Evolutionary conservation across 2,113 vertebrate species (phyloP), one percentile per base, ranked within the genome.

Genomic region (Odocoileus hemionus): DNA sequence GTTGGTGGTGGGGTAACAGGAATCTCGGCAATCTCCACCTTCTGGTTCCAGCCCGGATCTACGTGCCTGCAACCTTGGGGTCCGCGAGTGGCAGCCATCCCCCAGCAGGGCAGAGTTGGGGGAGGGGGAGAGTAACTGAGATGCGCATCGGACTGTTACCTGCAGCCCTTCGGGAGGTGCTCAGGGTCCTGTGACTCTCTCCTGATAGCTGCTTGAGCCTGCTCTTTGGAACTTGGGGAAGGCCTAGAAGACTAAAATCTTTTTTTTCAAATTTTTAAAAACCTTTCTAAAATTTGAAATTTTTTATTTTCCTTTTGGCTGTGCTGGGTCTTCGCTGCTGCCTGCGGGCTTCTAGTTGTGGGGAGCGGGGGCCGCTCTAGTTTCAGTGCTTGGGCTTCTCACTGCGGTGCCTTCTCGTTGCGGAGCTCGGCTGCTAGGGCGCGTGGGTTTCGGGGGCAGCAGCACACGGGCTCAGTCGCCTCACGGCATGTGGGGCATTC

Each of bases 391-490:
- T 6, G 61, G 61, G 0, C 64, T 5, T 11, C 64, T 70, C 67
- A 0, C 1, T 39, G n/a, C 0, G 19, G n/a, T 23, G n/a, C 33
- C 64, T 36, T 3, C 70, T 74, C 36, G 3, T 7, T 3, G 36
- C 36, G 25, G 70, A 43, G 21, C 36, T 25, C 23, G 13, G 36
- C 11, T 25, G 19, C 67, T 2, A 6, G 8, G 67, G 10, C 0
- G 5, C 10, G 0, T 6, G 36, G 70, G 70, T 25, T 43, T 74
- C 11, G 23, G 70, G 3, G 13, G 36, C 1, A 7, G 36, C 12
- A 0, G 36, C 36, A 25, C 21, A 6, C 70, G 25, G 70, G 70
- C 36, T 74, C 11, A 2, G 36, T 0, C 6, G 11, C 70, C 64
- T 25, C 67, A 2, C 3, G 36, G 23, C 21, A 13, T 7, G 70